Evolutionary conservation across 1,140 invertebrate genomes (phyloP), one percentile per base, ranked within the genome.

Genomic region (Diploscapter pachys): DNA sequence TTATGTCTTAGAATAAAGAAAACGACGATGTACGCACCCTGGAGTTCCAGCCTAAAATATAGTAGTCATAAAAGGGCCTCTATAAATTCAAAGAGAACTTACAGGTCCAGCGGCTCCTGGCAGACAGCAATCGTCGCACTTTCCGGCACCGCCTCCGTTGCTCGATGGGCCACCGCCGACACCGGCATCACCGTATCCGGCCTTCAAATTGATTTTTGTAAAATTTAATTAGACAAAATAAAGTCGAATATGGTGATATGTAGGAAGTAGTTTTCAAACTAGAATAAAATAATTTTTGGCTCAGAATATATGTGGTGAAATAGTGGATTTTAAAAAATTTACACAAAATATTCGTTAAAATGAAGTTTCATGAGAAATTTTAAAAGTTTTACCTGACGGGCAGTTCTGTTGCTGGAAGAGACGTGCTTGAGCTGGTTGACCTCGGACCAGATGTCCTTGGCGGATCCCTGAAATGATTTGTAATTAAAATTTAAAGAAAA

Each of bases 371-470:
- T 31, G 31, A 31, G 31, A 31, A 31, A 31, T 31, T 31, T 31
- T 0, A 31, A 31, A 31, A 31, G 74, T 62, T 75, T 75, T 49
- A 75, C 31, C 70, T 76, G 74, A 73, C 74, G 70, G 64, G 70
- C 62, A 48, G 74, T 76, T 55, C 74, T 52, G 74, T 76, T 76
- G 52, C 48, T 53, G 61, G 71, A 51, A 52, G 55, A 71, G 11
- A 76, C 63, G 55, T 49, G 53, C 71, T 76, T 76, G 49, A 78
- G 76, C 48, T 77, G 75, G 61, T 77, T 78, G 57, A 78, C 75
- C 76, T 78, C 76, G 49, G 63, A 70, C 75, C 76, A 78, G 67
- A 78, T 78, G 54, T 78, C 76, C 70, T 78, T 78, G 67, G 75
- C 62, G 51, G 75, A 78, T 52, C 75, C 73, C 76, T 77, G 61